Evolutionary conservation across 2,888 invertebrate species (phyloP), one percentile per base, ranked within the genome.

Genomic region (Rhagophthalmus giganteus): DNA sequence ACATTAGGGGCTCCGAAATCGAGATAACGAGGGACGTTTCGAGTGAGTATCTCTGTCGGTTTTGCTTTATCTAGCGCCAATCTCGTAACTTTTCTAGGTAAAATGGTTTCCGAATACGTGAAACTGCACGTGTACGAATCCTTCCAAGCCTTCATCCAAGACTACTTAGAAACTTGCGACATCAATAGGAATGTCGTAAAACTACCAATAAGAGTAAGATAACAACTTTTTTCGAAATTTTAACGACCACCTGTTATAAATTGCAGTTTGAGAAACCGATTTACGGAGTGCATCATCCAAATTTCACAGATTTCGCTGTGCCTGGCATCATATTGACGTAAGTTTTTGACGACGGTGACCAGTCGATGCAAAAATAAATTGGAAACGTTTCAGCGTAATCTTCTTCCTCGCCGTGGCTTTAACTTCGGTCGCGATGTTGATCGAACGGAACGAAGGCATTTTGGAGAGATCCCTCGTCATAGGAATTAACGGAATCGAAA

Each of bases 271-370:
- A 85, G 58, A 68, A 78, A 0, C 91, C 92, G 0, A 75, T 92
- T 34, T 93, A 89, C 64, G 93, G 93, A 2, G 78, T 84, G 40
- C 71, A 74, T 14, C 78, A 84, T 41, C 90, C 94, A 0, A 89
- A 90, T 67, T 94, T 95, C 67, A 94, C 94, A 0, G 93, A 95
- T 70, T 96, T 95, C 69, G 94, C 94, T 51, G 94, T 94, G 1
- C 95, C 95, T 1, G 95, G 95, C 52, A 85, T 95, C 33, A 88
- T 94, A 61, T 74, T 95, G 37, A 91, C 91, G 88, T 88, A 70
- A 83, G 84, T 20, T 20, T 3, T 79, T 3, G 5, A 10, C 24
- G 14, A 20, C n/a, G n/a, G n/a, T n/a, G n/a, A n/a, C n/a, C n/a
- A n/a, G n/a, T n/a, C n/a, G n/a, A n/a, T n/a, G n/a, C n/a, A n/a